A percentile compares a stretch with the other conserved stretches of the same genome.
Evolutionary conservation across 1,140 invertebrate genomes (phyloP).

Genomic region (Venturia canescens): DNA sequence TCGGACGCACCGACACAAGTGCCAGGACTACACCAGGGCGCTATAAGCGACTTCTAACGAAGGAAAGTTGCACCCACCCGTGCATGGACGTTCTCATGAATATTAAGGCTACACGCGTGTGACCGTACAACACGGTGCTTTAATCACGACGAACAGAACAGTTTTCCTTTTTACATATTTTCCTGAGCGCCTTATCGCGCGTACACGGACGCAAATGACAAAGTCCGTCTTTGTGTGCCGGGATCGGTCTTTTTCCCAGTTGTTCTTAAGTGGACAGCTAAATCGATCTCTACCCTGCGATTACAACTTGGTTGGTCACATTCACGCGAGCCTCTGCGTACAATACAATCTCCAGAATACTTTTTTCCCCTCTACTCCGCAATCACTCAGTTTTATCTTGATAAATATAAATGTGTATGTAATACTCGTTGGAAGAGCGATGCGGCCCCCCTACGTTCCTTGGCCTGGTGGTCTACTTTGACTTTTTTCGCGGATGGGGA

Average conservation of each 20-base stretch:
- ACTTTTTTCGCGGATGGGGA: no score
- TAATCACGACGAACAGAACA: slow-evolving; percentile 43
- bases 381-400: slow-evolving; percentile 26
- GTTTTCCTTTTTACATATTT: background rate
- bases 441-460: slow-evolving; percentile 23
- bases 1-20: background rate
- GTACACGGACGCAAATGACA: background rate
- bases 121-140: slow-evolving; percentile 44
- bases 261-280: slow-evolving; percentile 31
- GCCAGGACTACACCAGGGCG: background rate
- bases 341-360: slow-evolving; percentile 8
- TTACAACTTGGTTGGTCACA: slow-evolving; percentile 47
- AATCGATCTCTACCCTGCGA: slow-evolving; percentile 39
- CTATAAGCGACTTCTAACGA: background rate
- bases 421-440: slow-evolving; percentile 22
- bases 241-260: slow-evolving; percentile 48
- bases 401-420: slow-evolving; percentile 9
- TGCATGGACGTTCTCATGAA: slow-evolving; percentile 51
- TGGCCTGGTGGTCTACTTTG: slow-evolving; percentile 34
- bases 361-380: background rate
- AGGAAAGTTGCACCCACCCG: background rate
- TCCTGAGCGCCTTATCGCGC: no score
- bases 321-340: slow-evolving; percentile 52
- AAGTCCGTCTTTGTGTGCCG: slow-evolving; percentile 24
- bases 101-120: slow-evolving; percentile 48